Evolutionary conservation across 2,797 vertebrate species (phyloP).

Genomic region (Mus caroli): DNA sequence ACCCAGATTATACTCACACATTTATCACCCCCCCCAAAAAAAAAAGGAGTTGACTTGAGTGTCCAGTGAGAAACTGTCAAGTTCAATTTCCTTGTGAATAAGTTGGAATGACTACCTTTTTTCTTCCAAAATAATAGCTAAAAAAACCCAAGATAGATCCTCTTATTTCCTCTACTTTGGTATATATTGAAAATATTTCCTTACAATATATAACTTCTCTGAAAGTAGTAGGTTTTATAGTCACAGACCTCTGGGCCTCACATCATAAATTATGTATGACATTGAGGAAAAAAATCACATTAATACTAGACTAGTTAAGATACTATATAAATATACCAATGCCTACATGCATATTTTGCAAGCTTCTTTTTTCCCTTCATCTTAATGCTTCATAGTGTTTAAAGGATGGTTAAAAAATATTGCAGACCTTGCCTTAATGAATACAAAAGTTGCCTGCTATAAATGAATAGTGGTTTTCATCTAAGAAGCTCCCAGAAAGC

Average conservation of each 20-base stretch:
- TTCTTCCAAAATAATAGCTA: slow-evolving; percentile 19
- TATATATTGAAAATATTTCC: not conserved
- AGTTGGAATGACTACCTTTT: slow-evolving; percentile 17
- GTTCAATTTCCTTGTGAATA: not conserved
- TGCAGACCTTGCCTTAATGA: slow-evolving; percentile 34
- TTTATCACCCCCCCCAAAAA: not conserved
- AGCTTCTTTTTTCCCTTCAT: not conserved
- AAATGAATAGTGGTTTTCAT: slow-evolving; percentile 54
- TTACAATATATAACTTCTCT: not conserved
- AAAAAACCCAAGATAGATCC: slow-evolving; percentile 33
- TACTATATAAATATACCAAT: not conserved
- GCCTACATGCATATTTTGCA: not conserved
- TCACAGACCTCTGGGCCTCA: not conserved
- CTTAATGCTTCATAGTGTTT: not conserved
- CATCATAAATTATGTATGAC: slow-evolving; percentile 27
- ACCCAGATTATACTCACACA: not conserved
- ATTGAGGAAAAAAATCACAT: not conserved
- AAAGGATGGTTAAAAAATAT: slow-evolving; percentile 49
- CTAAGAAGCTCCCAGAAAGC: not conserved
- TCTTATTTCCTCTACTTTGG: not conserved
- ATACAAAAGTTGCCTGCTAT: slow-evolving; percentile 7
- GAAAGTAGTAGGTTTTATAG: slow-evolving; percentile 26
- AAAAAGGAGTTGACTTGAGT: not conserved
- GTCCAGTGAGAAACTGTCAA: not conserved
- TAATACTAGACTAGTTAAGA: slow-evolving; percentile 56